Evolutionary conservation across 2,113 vertebrate genomes (phyloP).

Genomic region (Tupaia chinensis): DNA sequence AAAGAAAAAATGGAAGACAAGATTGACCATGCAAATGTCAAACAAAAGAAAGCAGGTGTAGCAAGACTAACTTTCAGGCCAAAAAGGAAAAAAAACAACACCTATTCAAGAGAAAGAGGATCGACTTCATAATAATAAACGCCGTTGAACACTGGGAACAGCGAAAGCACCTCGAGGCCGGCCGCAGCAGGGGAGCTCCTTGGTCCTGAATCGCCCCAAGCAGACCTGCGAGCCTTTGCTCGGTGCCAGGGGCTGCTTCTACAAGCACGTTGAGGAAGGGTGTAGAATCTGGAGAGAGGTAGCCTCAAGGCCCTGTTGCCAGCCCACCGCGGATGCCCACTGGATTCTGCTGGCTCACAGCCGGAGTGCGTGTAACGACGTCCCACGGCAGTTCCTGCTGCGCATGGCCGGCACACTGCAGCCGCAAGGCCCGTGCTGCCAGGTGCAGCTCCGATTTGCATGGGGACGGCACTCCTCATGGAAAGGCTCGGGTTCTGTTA

Average conservation of each 20-base stretch:
- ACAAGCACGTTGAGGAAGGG: background rate
- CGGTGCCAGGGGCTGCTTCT: background rate
- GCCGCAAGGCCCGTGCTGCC: no score
- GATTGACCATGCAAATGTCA: no score
- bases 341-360: conserved; percentile 51
- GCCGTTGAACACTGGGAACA: no score
- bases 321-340: conserved; percentile 1
- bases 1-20: background rate
- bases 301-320: background rate
- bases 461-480: accelerated
- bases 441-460: background rate
- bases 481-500: background rate
- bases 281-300: accelerated
- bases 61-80: background rate
- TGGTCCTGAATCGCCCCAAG: background rate
- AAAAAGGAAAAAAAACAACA: background rate
- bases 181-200: no score
- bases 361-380: background rate
- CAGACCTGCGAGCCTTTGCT: accelerated
- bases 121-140: no score
- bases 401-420: accelerated
- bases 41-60: background rate
- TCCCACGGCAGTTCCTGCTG: background rate
- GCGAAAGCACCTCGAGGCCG: background rate
- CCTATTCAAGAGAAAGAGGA: background rate